Conservation (phyloP, 2,888 invertebrate genomes). For the Lepetodrilus schrolli region DNA sequence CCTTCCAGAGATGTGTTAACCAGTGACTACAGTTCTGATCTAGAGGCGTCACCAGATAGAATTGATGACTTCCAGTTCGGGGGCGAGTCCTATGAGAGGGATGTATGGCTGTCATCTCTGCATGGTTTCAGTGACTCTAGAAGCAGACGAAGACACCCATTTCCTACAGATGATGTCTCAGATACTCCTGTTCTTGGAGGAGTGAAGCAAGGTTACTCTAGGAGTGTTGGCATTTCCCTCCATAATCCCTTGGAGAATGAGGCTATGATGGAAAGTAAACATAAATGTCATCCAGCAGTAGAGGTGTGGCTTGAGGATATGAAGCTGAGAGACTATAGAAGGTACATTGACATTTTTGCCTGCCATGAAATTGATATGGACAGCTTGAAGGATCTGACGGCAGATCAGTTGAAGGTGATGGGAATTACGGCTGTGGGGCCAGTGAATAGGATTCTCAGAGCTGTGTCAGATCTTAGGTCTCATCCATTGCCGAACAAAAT, state of each 20-base stretch:
- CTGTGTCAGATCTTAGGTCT: conserved; percentile 42
- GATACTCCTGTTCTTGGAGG: conserved; percentile 24
- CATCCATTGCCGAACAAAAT: not conserved
- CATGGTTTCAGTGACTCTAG: not conserved
- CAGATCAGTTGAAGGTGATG: conserved; percentile 61
- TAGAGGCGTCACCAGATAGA: conserved; percentile 20
- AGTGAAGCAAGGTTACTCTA: not conserved
- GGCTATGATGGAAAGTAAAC: not conserved
- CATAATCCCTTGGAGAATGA: not conserved
- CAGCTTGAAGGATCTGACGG: conserved; percentile 56
- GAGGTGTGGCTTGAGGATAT: conserved; percentile 59
- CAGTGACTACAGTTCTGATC: conserved; percentile 33
- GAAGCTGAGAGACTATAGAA: conserved; percentile 55
- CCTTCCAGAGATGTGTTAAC: conserved; percentile 21
- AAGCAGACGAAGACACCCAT: not conserved
- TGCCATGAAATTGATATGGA: conserved; percentile 67
- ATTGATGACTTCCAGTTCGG: not conserved
- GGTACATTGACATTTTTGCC: conserved; percentile 62
- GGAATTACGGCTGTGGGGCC: conserved; percentile 65
- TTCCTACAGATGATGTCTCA: not conserved
- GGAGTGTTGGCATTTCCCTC: not conserved
- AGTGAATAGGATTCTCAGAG: conserved; percentile 63
- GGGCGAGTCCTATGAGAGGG: not conserved
- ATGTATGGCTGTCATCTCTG: not conserved
- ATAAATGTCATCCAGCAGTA: conserved; percentile 57